A percentile compares a stretch with the other conserved stretches of the same genome.
phyloP scores from a whole-genome alignment of 2,797 vertebrate species.

The Galago senegalensis region DNA sequence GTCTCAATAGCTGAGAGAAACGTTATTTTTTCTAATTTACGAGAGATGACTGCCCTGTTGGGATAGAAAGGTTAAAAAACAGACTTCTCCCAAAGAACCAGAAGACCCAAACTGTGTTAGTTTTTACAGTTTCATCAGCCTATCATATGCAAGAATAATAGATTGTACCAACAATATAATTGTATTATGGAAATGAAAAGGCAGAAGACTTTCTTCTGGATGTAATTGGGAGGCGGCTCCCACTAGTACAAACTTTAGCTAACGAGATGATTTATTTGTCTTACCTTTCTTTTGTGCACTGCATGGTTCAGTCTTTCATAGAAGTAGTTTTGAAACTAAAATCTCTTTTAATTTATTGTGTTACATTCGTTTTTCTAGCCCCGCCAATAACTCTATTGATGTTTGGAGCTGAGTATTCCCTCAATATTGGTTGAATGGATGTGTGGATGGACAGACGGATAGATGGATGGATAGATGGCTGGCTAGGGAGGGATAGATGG shows the following conservation, averaged over 20 bases:
- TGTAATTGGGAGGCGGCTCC: no score
- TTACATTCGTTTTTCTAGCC: not conserved
- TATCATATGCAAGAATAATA: not conserved
- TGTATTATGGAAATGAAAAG: not conserved
- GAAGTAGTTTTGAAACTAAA: not conserved
- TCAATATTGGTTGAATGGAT: not conserved
- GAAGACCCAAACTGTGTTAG: not conserved
- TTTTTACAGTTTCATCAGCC: not conserved
- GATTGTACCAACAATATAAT: not conserved
- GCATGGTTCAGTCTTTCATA: not conserved
- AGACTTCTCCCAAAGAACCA: not conserved
- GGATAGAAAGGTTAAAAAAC: not conserved
- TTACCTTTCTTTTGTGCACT: not conserved
- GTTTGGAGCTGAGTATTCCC: not conserved
- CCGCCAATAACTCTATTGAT: not conserved
- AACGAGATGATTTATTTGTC: not conserved
- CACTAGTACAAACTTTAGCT: not conserved
- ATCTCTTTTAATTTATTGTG: not conserved
- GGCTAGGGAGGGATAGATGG: not conserved
- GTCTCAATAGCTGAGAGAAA: not conserved
- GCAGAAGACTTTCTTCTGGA: not conserved
- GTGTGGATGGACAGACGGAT: not conserved
- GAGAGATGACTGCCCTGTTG: not conserved
- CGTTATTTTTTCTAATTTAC: not conserved
- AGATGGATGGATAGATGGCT: not conserved